Evolutionary conservation across 2,113 vertebrate genomes (phyloP), one percentile per base, ranked within the genome.

Genomic region (Cichladusa arquata): DNA sequence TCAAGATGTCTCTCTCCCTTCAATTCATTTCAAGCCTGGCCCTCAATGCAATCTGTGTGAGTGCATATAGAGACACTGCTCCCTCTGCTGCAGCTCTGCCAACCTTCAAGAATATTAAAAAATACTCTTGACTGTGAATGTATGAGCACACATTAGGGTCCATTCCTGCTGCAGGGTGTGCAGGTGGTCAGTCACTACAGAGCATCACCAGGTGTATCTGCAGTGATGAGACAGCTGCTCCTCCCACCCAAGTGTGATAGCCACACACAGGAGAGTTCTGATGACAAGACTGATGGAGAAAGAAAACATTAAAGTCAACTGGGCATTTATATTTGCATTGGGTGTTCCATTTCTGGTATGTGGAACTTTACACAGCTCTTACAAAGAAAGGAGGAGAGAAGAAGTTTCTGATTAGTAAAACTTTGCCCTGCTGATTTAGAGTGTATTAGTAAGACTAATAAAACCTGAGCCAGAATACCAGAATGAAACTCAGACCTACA

Each of bases 341-440:
- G 70, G 91, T 77, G 84, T 84, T 95, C 95, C 86, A 64, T 33
- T 91, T 90, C 50, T 92, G 61, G n/a, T 58, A 71, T 11, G 7
- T 54, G 61, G 72, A 83, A 65, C 36, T 95, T 78, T 72, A 86
- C n/a, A 88, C 28, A 92, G 29, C 53, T 82, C 33, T 86, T 64
- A 70, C 19, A 58, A 42, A 79, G 38, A 67, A 81, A 62, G 50
- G 58, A 72, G n/a, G 38, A 62, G 54, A 87, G 54, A 45, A 38
- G 33, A 36, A 38, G 29, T 60, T 87, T 79, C 57, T 85, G 56
- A 2, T 79, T 89, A 64, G 34, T 29, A 65, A 78, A 79, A 9
- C 38, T 85, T 51, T 72, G 44, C 31, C 45, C 40, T 76, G 56
- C 26, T 79, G 36, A 87, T 69, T 64, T 31, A 81, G 53, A 71